Evolutionary conservation across 2,797 vertebrate genomes (phyloP), one percentile per base, ranked within the genome.

Genomic region (Acrocephalus scirpaceus): DNA sequence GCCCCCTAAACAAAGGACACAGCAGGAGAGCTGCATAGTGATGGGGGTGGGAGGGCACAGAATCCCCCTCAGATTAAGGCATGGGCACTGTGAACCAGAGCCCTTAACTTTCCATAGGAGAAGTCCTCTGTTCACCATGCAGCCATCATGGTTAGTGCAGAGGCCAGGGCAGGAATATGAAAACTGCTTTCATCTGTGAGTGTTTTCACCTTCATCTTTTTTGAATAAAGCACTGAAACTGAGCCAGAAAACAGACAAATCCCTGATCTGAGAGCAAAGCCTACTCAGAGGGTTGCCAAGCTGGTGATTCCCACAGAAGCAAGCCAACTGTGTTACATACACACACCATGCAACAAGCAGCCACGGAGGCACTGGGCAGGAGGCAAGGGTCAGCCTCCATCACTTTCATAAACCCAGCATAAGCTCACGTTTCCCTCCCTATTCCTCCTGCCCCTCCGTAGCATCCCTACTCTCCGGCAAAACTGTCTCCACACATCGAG

Each of bases 241-340:
- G 11, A 66, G 65, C 2, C 2, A 60, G 42, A 51, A 74, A 84
- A 45, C 0, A 4, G 30, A 36, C 16, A 85, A 85, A 66, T 29
- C 22, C 51, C 64, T 70, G 30, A 66, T 23, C 10, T 2, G 1
- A n/a, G 10, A 84, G 73, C 62, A 88, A 50, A 86, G 62, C 38
- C 26, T 62, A 2, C n/a, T 57, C 47, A 36, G 12, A 53, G 26
- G 56, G 58, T 8, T 66, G 56, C 54, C 17, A 44, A 23, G 50
- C 48, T 86, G 7, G 4, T 3, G 4, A 32, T 5, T 75, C 70
- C 47, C 26, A 4, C n/a, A 75, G 20, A 12, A 23, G 66, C 0
- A 0, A 78, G 38, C 47, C 21, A 54, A n/a, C 6, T 3, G 22
- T 1, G 5, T 20, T 61, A 32, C 1, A 1, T 7, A 20, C n/a